These are phyloP conservation scores for Palythoa heliodiscus DNA, from an alignment of 92 coral and sea anemone species.

Conservation along the genomic window DNA sequence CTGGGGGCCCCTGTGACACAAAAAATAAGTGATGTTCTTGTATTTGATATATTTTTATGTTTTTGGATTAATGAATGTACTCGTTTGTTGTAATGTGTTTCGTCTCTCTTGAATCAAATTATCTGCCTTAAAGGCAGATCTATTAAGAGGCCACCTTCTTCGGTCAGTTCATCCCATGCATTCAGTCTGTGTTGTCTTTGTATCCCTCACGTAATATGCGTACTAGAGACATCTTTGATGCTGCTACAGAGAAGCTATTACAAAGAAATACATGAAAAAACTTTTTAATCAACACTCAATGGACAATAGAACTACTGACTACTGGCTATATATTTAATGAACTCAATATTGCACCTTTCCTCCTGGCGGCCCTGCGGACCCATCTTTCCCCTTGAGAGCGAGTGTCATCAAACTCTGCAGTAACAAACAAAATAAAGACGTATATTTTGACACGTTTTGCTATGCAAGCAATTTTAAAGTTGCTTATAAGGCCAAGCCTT, in stretches of 20 bases:
- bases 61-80: background rate
- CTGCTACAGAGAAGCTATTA: too few relatives aligned
- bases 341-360: slow-evolving; percentile 56
- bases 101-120: background rate
- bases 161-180: too few relatives aligned
- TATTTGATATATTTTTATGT: background rate
- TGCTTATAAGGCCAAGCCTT: too few relatives aligned
- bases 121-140: too few relatives aligned
- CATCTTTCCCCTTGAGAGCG: slow-evolving; percentile 93
- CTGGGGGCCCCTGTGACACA: slow-evolving; percentile 77
- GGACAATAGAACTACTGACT: background rate
- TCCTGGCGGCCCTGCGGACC: slow-evolving; percentile 76
- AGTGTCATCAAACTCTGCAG: slow-evolving; percentile 86
- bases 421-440: background rate
- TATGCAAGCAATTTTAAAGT: too few relatives aligned
- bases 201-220: too few relatives aligned
- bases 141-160: too few relatives aligned
- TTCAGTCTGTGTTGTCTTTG: background rate
- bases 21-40: too few relatives aligned
- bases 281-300: too few relatives aligned
- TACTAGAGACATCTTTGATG: too few relatives aligned
- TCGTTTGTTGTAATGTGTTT: background rate
- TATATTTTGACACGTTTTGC: background rate
- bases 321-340: background rate
- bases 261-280: too few relatives aligned